Base-by-base conservation (phyloP, 2,888 invertebrate species). In the Ypsolopha sequella region DNA sequence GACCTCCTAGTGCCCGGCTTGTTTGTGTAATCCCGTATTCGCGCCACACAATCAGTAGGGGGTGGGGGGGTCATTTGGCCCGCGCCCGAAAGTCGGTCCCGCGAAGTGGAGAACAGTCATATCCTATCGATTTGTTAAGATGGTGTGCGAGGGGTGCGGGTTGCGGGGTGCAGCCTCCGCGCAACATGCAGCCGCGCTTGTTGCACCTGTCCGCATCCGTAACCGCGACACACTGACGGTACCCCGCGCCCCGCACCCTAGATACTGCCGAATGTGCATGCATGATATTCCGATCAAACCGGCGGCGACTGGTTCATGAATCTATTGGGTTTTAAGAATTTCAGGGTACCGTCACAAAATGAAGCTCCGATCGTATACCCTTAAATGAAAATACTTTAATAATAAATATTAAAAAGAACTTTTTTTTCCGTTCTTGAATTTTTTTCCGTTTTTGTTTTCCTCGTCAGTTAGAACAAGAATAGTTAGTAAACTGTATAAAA, bases 91-190 rank as follows among this genome's bases (percentile, higher is more conserved):
- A 81, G 82, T 82, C 76, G 76, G 73, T 76, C 74, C 73, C 80
- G 80, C 80, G 79, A 80, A 79, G 78, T 81, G 76, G 82, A 84
- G 86, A 85, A 85, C 82, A 86, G 85, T 87, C 86, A 87, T 86
- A 87, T 87, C 85, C 87, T 87, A 88, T 88, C 87, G 87, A 88
- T 88, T 87, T 87, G 87, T 87, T 86, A 87, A 88, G 87, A 87
- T 82, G 87, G 85, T 80, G 81, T 73, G 69, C 72, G 75, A 72
- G 76, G 74, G 72, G 62, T 67, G 69, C 60, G 68, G 66, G 62
- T 64, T 60, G 68, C 60, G 51, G 56, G 36, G 64, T 64, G 72
- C 78, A 78, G 76, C 76, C 80, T 80, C 78, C 78, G 70, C 65
- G 62, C 82, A 79, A 69, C 79, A 73, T 82, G 84, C 85, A 84